A percentile compares a stretch with the other conserved stretches of the same genome.
These are phyloP conservation scores for Grallaria varia DNA, from an alignment of 2,113 vertebrate species.

Conservation along the genomic window DNA sequence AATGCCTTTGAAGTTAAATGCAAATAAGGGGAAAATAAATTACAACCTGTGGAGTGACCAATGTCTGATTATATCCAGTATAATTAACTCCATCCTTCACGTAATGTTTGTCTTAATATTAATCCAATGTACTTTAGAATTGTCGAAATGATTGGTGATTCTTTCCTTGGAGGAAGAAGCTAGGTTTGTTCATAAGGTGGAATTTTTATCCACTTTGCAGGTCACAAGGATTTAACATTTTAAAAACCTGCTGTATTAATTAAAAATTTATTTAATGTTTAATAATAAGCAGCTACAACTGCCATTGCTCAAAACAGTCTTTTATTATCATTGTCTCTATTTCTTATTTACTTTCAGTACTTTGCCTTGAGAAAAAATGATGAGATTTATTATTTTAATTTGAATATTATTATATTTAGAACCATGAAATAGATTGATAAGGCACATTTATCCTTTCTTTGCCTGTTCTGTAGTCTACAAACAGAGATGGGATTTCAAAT, in stretches of 20 bases:
- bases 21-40: conserved; percentile 83
- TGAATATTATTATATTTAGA: background rate
- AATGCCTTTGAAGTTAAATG: conserved; percentile 81
- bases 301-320: background rate
- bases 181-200: background rate
- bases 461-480: background rate
- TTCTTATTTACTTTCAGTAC: background rate
- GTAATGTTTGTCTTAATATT: conserved; percentile 70
- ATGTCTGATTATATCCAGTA: conserved; percentile 65
- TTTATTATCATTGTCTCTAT: background rate
- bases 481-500: background rate
- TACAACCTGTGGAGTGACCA: conserved; percentile 76
- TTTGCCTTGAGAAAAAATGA: background rate
- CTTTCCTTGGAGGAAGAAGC: background rate
- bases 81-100: conserved; percentile 70
- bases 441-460: background rate
- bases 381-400: background rate
- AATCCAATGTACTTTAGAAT: conserved; percentile 48
- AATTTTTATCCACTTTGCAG: background rate
- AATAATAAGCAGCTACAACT: background rate
- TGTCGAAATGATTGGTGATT: conserved; percentile 16
- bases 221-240: background rate
- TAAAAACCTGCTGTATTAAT: background rate
- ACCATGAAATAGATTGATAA: background rate
- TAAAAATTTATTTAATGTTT: conserved; percentile 3